Base-by-base conservation (phyloP, 2,797 vertebrate species). In the Buceros bicornis region DNA sequence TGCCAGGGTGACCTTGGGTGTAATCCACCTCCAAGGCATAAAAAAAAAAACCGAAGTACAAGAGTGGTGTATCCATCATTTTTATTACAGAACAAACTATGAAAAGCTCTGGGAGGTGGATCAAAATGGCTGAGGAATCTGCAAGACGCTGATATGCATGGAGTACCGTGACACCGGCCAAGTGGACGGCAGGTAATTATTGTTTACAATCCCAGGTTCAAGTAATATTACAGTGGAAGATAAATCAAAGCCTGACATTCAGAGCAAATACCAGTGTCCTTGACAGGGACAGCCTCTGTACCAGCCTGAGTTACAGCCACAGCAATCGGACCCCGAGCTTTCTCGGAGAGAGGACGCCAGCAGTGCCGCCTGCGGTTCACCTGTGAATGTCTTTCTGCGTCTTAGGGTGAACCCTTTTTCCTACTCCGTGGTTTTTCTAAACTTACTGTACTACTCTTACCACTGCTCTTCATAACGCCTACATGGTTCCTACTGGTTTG, bases 381-480 rank as follows among this genome's bases (percentile, higher is more conserved):
- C 45, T 29, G 8, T 0, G 5, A 3, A 2, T 0, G 4, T 7
- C 71, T 81, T 35, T 26, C 53, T 12, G 31, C 4, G 19, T 6
- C 24, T 13, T 14, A 1, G 3, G 69, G 4, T 5, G 24, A 19
- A 4, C 31, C 47, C 48, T 15, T 5, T 3, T 5, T 8, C 14
- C 72, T 26, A 13, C 5, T 43, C 33, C 14, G 10, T 2, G 18
- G 11, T 0, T 6, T 9, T 37, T 3, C 7, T 0, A 2, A 72
- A 47, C 11, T 11, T 4, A 3, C 0, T 33, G 4, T 0, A 3
- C 40, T 26, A 1, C 50, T 48, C 37, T 10, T 3, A 8, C 8
- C 18, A 3, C 21, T 1, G 0, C 9, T 6, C 13, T 11, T 24
- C 37, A 11, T 4, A 21, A 43, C 62, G 6, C n/a, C 25, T 24